A percentile compares a stretch with the other conserved stretches of the same genome.
Conservation (phyloP, 2,888 invertebrate species). For the Perizoma flavofasciatum region DNA sequence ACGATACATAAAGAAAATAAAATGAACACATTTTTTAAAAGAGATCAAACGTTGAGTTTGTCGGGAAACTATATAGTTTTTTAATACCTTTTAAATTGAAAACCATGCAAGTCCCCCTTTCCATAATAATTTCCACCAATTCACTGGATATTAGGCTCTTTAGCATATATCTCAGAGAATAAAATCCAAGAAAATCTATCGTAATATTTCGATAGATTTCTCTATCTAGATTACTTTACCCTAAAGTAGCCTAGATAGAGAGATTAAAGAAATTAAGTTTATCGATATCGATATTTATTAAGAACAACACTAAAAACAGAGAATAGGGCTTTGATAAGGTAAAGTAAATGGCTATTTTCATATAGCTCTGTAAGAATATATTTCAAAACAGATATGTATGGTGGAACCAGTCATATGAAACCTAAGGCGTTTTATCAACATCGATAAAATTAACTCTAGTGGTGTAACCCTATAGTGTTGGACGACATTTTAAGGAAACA, state of each 20-base stretch:
- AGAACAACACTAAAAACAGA: slow-evolving; percentile 8
- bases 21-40: slow-evolving; percentile 54
- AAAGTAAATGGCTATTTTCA: too few relatives aligned
- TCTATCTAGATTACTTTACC: slow-evolving; percentile 32
- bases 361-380: neutral
- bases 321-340: too few relatives aligned
- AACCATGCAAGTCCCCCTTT: slow-evolving; percentile 42
- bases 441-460: slow-evolving; percentile 25
- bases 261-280: slow-evolving; percentile 10
- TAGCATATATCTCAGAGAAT: slow-evolving; percentile 22
- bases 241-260: too few relatives aligned
- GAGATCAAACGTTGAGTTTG: slow-evolving; percentile 51
- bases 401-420: neutral
- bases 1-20: slow-evolving; percentile 31
- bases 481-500: slow-evolving; percentile 34
- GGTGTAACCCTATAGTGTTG: slow-evolving; percentile 29
- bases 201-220: slow-evolving; percentile 30
- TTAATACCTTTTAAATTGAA: slow-evolving; percentile 22
- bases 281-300: slow-evolving; percentile 21
- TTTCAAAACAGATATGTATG: slow-evolving; percentile 17
- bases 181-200: slow-evolving; percentile 31
- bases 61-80: slow-evolving; percentile 32
- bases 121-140: slow-evolving; percentile 25
- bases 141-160: slow-evolving; percentile 30
- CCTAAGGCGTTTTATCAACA: slow-evolving; percentile 17